Evolutionary conservation across 2,888 invertebrate species (phyloP).

Genomic region (Meteorus cinctellus): DNA sequence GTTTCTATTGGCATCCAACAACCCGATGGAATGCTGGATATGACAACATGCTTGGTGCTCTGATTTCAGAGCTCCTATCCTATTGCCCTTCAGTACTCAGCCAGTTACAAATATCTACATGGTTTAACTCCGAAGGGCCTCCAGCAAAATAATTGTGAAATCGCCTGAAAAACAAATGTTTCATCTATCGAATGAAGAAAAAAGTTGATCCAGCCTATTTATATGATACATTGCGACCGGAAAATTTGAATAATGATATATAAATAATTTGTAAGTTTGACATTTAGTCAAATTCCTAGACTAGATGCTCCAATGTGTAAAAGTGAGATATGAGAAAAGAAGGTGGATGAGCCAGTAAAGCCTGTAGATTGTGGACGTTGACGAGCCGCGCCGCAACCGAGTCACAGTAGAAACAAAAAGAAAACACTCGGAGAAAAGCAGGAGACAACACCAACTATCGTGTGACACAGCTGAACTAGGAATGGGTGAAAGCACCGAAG

Average conservation of each 20-base stretch:
- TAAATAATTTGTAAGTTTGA: not conserved
- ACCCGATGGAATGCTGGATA: not conserved
- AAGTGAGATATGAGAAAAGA: not conserved
- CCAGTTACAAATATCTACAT: not conserved
- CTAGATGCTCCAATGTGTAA: not conserved
- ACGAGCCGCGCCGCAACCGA: not conserved
- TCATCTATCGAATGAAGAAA: too few relatives aligned
- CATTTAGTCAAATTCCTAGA: not conserved
- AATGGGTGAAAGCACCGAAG: slow-evolving; percentile 13
- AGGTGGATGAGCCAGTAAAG: not conserved
- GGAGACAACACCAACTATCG: not conserved
- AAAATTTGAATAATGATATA: not conserved
- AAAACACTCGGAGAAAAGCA: not conserved
- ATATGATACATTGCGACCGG: too few relatives aligned
- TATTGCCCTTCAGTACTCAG: not conserved
- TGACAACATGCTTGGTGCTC: not conserved
- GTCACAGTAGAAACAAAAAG: not conserved
- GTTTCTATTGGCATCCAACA: not conserved
- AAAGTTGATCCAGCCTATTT: too few relatives aligned
- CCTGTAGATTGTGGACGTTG: slow-evolving; percentile 11
- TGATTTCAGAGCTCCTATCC: slow-evolving; percentile 11
- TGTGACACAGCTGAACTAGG: not conserved
- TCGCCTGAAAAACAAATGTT: too few relatives aligned
- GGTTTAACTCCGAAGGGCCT: too few relatives aligned
- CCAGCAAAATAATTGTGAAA: too few relatives aligned